Evolutionary conservation across 1,140 invertebrate species (phyloP).

Genomic region (Saccostrea glomerata): DNA sequence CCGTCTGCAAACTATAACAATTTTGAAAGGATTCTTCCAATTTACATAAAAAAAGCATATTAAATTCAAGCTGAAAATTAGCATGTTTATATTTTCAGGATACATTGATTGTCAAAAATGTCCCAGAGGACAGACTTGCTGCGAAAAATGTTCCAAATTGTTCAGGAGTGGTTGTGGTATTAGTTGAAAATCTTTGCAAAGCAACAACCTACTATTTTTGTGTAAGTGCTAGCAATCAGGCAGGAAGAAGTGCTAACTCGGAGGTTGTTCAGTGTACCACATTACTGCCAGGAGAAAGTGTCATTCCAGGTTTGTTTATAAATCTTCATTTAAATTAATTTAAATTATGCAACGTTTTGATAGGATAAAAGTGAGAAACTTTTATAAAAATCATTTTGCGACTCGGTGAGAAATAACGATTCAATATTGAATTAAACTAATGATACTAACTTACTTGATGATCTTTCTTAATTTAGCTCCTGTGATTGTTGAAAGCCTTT

Average conservation of each 20-base stretch:
- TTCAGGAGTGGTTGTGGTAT: slow-evolving; percentile 60
- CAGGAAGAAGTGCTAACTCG: slow-evolving; percentile 71
- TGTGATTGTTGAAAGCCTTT: slow-evolving; percentile 68
- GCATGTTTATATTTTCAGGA: slow-evolving; percentile 52
- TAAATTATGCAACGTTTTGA: not conserved
- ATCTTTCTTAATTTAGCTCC: slow-evolving; percentile 67
- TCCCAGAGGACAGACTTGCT: slow-evolving; percentile 60
- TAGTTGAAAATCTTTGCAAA: slow-evolving; percentile 67
- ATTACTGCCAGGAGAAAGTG: slow-evolving; percentile 63
- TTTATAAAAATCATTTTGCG: no score
- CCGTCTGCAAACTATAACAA: no score
- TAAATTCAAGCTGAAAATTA: no score
- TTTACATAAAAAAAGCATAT: no score
- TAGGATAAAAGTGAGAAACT: not conserved
- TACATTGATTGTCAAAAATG: slow-evolving; percentile 61
- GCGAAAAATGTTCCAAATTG: slow-evolving; percentile 56
- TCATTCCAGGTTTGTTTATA: slow-evolving; percentile 68
- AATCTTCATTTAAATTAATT: not conserved
- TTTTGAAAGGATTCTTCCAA: no score
- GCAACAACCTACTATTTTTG: slow-evolving; percentile 74
- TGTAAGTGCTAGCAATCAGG: slow-evolving; percentile 66
- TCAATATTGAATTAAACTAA: no score
- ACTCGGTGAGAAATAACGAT: no score
- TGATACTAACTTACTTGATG: not conserved
- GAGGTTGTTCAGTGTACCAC: slow-evolving; percentile 73